Base-by-base conservation (phyloP, 2,113 vertebrate species). In the Syrmaticus mikado region DNA sequence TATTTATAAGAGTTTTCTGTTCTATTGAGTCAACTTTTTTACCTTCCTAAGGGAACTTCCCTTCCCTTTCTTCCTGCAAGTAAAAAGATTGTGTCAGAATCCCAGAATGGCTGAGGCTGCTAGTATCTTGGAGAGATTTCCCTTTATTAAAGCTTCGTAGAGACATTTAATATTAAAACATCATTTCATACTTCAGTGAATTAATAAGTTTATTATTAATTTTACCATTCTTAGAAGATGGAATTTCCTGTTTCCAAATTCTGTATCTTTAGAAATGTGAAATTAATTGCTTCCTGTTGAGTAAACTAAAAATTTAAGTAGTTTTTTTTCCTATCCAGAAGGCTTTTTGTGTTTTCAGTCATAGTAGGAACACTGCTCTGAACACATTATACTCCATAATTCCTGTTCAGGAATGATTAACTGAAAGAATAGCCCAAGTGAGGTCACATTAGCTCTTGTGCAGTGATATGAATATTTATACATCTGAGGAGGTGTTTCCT, bases 21-120 rank as follows among this genome's bases (percentile, higher is more conserved):
- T 85, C 82, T 50, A 65, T 46, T 62, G 50, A 77, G 24, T 74
- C 62, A 87, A 40, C 46, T 89, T 89, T 52, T 95, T 91, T 89
- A 72, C 57, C 66, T 79, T 94, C 74, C 78, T 91, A 48, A 70
- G 45, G 87, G 74, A 81, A 78, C n/a, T 84, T 82, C 18, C 74
- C 73, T 81, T 81, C 86, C 81, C 86, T 91, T 75, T 62, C 92
- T 90, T 85, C 61, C 82, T 87, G 72, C 62, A 89, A 94, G 75
- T 60, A 87, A 74, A 36, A 71, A 91, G 38, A 84, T 74, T 53
- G 57, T 75, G 43, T 40, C 36, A 38, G 24, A 38, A 17, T 62
- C 22, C 14, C 17, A 20, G 18, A n/a, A 53, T 53, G 27, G 45
- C 60, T 79, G 67, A 10, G n/a, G 73, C 61, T 53, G 38, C 38